Base-by-base conservation (phyloP, 2,797 vertebrate genomes). In the Taenioides sp. region DNA sequence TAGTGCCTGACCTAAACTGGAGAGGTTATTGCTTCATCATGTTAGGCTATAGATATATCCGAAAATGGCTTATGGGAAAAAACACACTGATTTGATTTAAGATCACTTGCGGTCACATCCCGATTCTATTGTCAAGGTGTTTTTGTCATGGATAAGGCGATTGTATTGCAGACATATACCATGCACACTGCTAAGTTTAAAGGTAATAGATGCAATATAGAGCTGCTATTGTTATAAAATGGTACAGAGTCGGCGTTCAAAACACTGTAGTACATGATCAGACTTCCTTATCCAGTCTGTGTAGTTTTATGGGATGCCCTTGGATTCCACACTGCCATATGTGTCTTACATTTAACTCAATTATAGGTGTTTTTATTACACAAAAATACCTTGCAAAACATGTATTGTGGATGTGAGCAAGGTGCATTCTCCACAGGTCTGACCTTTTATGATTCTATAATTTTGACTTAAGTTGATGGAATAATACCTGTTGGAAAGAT, bases 21-120 rank as follows among this genome's bases (percentile, higher is more conserved):
- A 70, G 85, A 87, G 90, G 89, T 91, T 90, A 90, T 89, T 87
- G 88, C 90, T 90, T 88, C 84, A 89, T 92, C 84, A 69, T 87
- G 84, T 91, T 84, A 84, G 62, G 34, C 28, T 65, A 84, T 83
- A 76, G 78, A 84, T 83, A 76, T 57, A 82, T 87, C 89, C 86
- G 84, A 65, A 83, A 27, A 65, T 62, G 87, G 75, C 79, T 85
- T 83, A 69, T 37, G 65, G 65, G 65, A 37, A 72, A 75, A 76
- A 71, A 74, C 52, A 77, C 55, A 74, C 37, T 75, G 75, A 80
- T 85, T 89, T 78, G 71, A 90, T 89, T 86, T 78, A 72, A 73
- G 84, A 83, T 81, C 10, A 31, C 77, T 79, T 1, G 12, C 68
- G 43, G 74, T 83, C 79, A 59, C 78, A 74, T 85, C 65, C 70